Conservation (phyloP, 2,888 invertebrate species). For the Pseudococcus viburni region DNA sequence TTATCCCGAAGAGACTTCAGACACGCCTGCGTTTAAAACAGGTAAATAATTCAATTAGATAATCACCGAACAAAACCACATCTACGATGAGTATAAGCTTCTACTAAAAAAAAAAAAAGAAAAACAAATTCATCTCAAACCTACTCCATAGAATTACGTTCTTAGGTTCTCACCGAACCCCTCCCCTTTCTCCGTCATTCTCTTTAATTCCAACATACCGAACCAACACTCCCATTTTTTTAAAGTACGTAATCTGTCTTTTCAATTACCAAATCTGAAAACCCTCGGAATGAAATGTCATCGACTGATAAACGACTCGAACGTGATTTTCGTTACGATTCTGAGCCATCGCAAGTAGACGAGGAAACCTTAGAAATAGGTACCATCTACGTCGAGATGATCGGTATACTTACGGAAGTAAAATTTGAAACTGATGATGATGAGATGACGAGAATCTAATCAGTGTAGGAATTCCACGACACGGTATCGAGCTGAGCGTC, state of each 20-base stretch:
- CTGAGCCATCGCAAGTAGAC: background rate
- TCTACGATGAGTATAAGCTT: background rate
- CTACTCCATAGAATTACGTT: background rate
- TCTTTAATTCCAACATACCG: background rate
- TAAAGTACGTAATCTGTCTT: conserved; percentile 8
- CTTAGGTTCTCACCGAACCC: background rate
- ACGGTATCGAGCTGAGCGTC: background rate
- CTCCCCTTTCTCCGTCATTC: background rate
- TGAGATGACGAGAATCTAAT: conserved; percentile 28
- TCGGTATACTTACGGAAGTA: background rate
- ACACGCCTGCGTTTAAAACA: too few relatives aligned
- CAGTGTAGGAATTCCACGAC: background rate
- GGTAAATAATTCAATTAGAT: too few relatives aligned
- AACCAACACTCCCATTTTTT: conserved; percentile 13
- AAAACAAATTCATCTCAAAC: background rate
- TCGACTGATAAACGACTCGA: conserved; percentile 37
- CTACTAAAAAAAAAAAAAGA: background rate
- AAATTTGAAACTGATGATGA: conserved; percentile 19
- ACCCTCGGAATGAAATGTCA: conserved; percentile 19
- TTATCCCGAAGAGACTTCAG: too few relatives aligned
- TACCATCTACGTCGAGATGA: background rate
- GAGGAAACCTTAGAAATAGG: background rate
- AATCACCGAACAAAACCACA: too few relatives aligned
- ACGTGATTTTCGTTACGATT: conserved; percentile 32
- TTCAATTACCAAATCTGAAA: conserved; percentile 19